These are phyloP conservation scores for Microchrysa polita DNA, from an alignment of 2,888 invertebrate genomes.

Conservation along the genomic window DNA sequence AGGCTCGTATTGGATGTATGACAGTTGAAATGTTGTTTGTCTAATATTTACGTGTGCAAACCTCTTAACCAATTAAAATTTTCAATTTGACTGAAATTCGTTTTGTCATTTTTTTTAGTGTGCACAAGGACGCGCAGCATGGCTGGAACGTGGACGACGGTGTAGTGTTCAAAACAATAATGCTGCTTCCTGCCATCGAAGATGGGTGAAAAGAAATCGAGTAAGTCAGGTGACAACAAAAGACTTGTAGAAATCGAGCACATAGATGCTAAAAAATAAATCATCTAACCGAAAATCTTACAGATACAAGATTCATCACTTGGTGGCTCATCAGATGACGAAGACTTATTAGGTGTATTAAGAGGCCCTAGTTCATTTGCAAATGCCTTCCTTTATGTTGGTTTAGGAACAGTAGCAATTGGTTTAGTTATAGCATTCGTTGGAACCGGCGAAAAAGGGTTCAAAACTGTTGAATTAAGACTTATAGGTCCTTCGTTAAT, in stretches of 20 bases:
- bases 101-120: slow-evolving; percentile 68
- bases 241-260: too few species aligned
- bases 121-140: slow-evolving; percentile 84
- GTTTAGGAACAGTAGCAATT: slow-evolving; percentile 82
- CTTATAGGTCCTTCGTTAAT: slow-evolving; percentile 86
- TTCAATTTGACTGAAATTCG: not conserved
- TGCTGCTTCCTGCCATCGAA: slow-evolving; percentile 72
- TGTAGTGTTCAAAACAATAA: slow-evolving; percentile 74
- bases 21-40: not conserved
- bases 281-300: not conserved
- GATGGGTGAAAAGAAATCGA: slow-evolving; percentile 89
- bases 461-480: slow-evolving; percentile 85
- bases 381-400: slow-evolving; percentile 84
- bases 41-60: not conserved
- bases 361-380: slow-evolving; percentile 82
- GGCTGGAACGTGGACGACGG: slow-evolving; percentile 76
- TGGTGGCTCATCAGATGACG: slow-evolving; percentile 79
- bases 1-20: not conserved
- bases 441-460: slow-evolving; percentile 89
- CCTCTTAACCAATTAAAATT: not conserved
- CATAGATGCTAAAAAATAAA: too few species aligned
- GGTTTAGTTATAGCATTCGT: slow-evolving; percentile 90
- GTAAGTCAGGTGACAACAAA: slow-evolving; percentile 65
- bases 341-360: slow-evolving; percentile 73
- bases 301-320: slow-evolving; percentile 87